Percentiles rank a stretch among this genome's conserved stretches.
Evolutionary conservation across 2,888 invertebrate genomes (phyloP).

Genomic region (Hofmannophila pseudospretella): DNA sequence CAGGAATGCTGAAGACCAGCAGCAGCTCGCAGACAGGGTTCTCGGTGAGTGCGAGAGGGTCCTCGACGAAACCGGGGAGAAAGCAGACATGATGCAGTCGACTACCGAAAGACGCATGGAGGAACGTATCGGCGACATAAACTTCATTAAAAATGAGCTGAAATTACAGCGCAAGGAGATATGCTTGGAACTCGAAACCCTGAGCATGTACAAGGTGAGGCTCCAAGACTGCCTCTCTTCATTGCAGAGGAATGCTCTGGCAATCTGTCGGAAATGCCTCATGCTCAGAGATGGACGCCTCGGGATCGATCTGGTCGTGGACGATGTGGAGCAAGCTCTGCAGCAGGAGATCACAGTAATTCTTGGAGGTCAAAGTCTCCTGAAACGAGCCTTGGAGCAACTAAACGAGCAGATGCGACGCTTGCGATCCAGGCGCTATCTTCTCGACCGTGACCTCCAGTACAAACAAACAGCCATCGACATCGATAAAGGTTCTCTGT

Average conservation of each 20-base stretch:
- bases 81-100: slow-evolving; percentile 84
- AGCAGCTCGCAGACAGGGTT: slow-evolving; percentile 88
- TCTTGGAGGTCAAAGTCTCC: slow-evolving; percentile 81
- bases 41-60: slow-evolving; percentile 80
- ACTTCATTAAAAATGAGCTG: slow-evolving; percentile 88
- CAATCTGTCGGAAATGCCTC: slow-evolving; percentile 86
- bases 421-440: slow-evolving; percentile 86
- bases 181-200: slow-evolving; percentile 86
- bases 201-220: slow-evolving; percentile 85
- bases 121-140: slow-evolving; percentile 89
- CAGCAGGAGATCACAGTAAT: slow-evolving; percentile 88
- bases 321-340: slow-evolving; percentile 89
- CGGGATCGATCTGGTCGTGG: slow-evolving; percentile 88
- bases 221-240: slow-evolving; percentile 86
- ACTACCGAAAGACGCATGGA: slow-evolving; percentile 87
- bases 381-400: slow-evolving; percentile 85
- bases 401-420: slow-evolving; percentile 90
- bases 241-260: slow-evolving; percentile 80
- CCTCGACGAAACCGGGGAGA: slow-evolving; percentile 84
- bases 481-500: slow-evolving; percentile 84
- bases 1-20: slow-evolving; percentile 87
- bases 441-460: slow-evolving; percentile 89
- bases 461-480: slow-evolving; percentile 89
- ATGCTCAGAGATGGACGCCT: slow-evolving; percentile 86
- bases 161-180: slow-evolving; percentile 87